Evolutionary conservation across 2,888 invertebrate species (phyloP), one percentile per base, ranked within the genome.

Genomic region (Agrochola litura): DNA sequence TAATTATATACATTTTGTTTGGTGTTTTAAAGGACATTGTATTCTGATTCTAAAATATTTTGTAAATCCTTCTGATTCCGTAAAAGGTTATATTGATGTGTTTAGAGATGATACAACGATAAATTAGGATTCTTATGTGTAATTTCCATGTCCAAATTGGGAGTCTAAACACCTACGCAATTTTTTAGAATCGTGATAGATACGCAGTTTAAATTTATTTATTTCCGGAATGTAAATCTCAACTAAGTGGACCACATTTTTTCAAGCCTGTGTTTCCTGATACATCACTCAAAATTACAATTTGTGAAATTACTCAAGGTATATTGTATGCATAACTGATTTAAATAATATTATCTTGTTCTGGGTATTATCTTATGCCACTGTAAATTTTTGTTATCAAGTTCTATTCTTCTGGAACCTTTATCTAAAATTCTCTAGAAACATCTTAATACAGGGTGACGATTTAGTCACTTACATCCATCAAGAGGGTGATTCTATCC

Each of bases 141-240:
- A n/a, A 73, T 76, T 63, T 58, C 6, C n/a, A 64, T 60, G 16
- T n/a, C 61, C 67, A 79, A 81, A 72, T 61, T 46, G 0, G 43
- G 8, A 19, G 60, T 2, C 14, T 9, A 6, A 0, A 75, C 64
- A 54, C 85, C 83, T 22, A 82, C 83, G 52, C 77, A 3, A 5
- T 70, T 54, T 84, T n/a, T 37, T 12, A 19, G 30, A 70, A 49
- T 74, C 67, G 37, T 68, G 64, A 73, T 61, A 19, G 52, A 71
- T 68, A 10, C 72, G 81, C 61, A 70, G 46, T 70, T 66, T 54
- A 52, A 66, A 61, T 65, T 65, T 25, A 30, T 63, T 54, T 10
- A 43, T 79, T 79, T 79, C 67, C 65, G 41, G 49, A 60, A 58
- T 54, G 41, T 52, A 14, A n/a, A 43, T 66, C 6, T 49, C 16